These are phyloP conservation scores for Hyperoodon ampullatus DNA, from an alignment of 2,113 vertebrate genomes.

Conservation along the genomic window DNA sequence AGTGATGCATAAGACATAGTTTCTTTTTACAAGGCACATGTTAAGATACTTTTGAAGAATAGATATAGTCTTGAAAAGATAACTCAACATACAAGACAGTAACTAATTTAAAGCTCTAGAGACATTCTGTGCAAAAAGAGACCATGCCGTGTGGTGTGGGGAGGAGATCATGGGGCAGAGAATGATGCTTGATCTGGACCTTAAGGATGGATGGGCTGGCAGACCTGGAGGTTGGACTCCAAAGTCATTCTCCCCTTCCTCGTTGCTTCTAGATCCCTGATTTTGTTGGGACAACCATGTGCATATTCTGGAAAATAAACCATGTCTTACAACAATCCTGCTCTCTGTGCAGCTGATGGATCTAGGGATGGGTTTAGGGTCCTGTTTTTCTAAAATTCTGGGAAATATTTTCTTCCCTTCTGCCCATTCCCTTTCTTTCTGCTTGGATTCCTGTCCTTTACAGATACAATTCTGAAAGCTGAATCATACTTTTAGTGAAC, in stretches of 20 bases:
- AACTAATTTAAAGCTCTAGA: not conserved
- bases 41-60: not conserved
- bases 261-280: not conserved
- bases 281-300: not conserved
- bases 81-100: not conserved
- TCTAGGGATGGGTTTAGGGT: not conserved
- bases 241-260: not conserved
- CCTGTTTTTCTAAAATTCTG: not conserved
- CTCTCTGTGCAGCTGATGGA: not conserved
- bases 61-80: not conserved
- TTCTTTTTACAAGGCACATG: not conserved
- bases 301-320: not conserved
- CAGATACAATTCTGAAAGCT: not conserved
- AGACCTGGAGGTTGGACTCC: not conserved
- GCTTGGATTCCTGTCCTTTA: not conserved
- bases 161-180: not conserved
- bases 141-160: too few species aligned
- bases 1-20: rapidly evolving
- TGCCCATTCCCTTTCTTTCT: not conserved
- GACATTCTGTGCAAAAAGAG: not conserved
- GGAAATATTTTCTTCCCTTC: not conserved
- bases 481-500: not conserved
- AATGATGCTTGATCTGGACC: not conserved
- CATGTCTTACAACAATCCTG: not conserved
- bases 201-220: not conserved